Evolutionary conservation across 2,797 vertebrate species (phyloP), one percentile per base, ranked within the genome.

Genomic region (Lateolabrax maculatus): DNA sequence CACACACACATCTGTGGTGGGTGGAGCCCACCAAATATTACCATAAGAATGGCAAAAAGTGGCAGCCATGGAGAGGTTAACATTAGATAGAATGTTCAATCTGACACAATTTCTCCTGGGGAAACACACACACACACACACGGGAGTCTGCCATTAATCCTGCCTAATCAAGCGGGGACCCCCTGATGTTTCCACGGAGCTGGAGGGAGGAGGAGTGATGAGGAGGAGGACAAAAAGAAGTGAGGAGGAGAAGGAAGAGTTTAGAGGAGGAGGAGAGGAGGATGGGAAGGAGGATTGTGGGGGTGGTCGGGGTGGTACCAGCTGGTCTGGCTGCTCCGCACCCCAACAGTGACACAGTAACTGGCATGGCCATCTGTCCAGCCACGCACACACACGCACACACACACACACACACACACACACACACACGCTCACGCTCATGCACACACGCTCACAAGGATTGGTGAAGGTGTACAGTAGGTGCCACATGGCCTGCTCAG

Each of bases 101-200:
- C 68, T 88, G 89, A 89, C 87, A 87, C 88, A 85, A 81, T 89
- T 87, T 88, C 84, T 91, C 90, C 68, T 53, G 89, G 88, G 87
- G 82, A 83, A 78, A 74, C 83, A 86, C 83, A 83, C 89, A 64
- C 83, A 64, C 76, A 75, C 72, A 63, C 72, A 69, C 64, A 51
- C 16, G 23, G 79, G 73, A 74, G 87, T 84, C 87, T 91, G 84
- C 91, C 92, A 94, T 94, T 94, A 94, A 96, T 95, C 92, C 93
- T 90, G 92, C 90, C 91, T 95, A 94, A 95, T 95, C 95, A 95
- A 94, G 92, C 91, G 48, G 85, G 81, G 90, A 90, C 89, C 90
- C 89, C 92, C 90, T 73, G 86, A 84, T 80, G 91, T 86, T 88
- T 85, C 75, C 71, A 72, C 83, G 76, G 80, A 77, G 75, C 83